These are phyloP conservation scores for Mactromeris polynyma DNA, from an alignment of 2,888 invertebrate species.

Conservation along the genomic window DNA sequence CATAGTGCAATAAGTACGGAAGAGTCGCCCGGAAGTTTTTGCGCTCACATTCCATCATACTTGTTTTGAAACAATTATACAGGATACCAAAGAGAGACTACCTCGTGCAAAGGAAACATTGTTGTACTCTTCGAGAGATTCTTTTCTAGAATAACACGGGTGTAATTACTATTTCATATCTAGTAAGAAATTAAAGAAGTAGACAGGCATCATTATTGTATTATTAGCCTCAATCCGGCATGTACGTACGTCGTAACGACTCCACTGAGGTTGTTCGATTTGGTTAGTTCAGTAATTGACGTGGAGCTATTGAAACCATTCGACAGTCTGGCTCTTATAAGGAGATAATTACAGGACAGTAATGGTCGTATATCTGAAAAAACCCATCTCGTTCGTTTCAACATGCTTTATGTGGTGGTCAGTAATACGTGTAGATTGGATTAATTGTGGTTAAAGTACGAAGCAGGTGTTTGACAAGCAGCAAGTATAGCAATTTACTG, in stretches of 20 bases:
- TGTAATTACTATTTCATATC: neutral
- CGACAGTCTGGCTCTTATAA: neutral
- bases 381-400: neutral
- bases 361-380: neutral
- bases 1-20: no score
- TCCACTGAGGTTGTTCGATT: slow-evolving; percentile 2
- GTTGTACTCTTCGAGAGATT: neutral
- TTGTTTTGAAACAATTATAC: no score
- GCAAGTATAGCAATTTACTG: no score
- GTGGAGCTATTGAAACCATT: neutral
- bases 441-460: neutral
- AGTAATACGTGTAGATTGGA: slow-evolving; percentile 3
- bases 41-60: no score
- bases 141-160: neutral
- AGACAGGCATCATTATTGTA: neutral
- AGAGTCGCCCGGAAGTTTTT: no score
- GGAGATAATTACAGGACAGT: neutral
- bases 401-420: slow-evolving; percentile 6
- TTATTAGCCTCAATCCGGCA: neutral
- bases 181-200: neutral
- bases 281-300: slow-evolving; percentile 5
- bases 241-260: neutral
- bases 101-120: no score
- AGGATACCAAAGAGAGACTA: no score
- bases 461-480: neutral